Percentiles rank a stretch among this genome's conserved stretches.
These are phyloP conservation scores for Cerastis leucographa DNA, from an alignment of 2,888 invertebrate genomes.

Conservation along the genomic window DNA sequence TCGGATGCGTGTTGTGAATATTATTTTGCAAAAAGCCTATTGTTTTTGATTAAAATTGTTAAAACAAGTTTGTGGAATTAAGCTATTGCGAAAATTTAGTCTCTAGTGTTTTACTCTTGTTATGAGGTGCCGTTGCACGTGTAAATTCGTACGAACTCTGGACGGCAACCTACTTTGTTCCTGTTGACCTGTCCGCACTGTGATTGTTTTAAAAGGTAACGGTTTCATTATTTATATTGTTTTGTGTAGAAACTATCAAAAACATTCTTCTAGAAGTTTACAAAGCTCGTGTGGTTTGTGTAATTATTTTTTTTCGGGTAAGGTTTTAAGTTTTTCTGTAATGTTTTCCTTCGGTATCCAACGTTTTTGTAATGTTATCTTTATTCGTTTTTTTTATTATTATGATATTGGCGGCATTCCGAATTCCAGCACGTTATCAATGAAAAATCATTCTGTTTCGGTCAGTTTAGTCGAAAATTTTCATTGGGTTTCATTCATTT, in stretches of 20 bases:
- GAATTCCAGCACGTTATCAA: slow-evolving; percentile 35
- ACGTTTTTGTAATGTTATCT: slow-evolving; percentile 47
- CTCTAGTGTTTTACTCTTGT: slow-evolving; percentile 78
- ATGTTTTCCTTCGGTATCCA: slow-evolving; percentile 39
- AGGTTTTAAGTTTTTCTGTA: slow-evolving; percentile 13
- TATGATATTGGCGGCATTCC: slow-evolving; percentile 38
- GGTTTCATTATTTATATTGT: slow-evolving; percentile 75
- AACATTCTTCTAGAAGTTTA: slow-evolving; percentile 17
- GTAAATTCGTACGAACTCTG: slow-evolving; percentile 76
- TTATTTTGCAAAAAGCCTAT: slow-evolving; percentile 81
- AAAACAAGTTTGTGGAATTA: slow-evolving; percentile 72
- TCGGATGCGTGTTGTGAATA: slow-evolving; percentile 84
- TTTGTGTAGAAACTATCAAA: slow-evolving; percentile 42
- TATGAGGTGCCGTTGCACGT: slow-evolving; percentile 77
- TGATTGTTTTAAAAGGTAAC: slow-evolving; percentile 88
- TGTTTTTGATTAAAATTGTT: slow-evolving; percentile 79
- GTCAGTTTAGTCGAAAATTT: slow-evolving; percentile 31
- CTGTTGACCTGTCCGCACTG: slow-evolving; percentile 84
- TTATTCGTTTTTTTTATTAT: slow-evolving; percentile 56
- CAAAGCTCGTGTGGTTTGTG: not conserved
- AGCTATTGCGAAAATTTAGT: slow-evolving; percentile 76
- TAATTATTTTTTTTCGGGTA: not conserved
- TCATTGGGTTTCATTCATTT: slow-evolving; percentile 30
- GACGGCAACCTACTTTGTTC: slow-evolving; percentile 85
- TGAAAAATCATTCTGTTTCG: slow-evolving; percentile 45